Conservation (phyloP, 1,140 invertebrate species). For the Planococcus citri region DNA sequence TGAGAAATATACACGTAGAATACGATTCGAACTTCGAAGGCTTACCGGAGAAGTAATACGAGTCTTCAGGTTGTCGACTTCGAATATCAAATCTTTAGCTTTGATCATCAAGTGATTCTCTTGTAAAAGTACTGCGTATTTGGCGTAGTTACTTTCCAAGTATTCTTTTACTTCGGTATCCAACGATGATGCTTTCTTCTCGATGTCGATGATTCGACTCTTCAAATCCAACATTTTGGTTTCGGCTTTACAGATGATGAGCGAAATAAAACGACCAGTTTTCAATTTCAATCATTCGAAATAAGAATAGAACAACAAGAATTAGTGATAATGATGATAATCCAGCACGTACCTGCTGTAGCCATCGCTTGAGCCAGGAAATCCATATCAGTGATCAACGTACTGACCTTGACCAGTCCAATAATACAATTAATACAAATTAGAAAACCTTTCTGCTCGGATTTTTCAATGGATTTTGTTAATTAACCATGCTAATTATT, state of each 20-base stretch:
- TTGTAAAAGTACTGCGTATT: not conserved
- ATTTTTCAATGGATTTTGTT: too few species aligned
- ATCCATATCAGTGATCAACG: not conserved
- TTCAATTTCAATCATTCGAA: too few species aligned
- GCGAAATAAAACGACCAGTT: too few species aligned
- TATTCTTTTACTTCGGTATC: conserved; percentile 13
- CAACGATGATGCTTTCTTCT: not conserved
- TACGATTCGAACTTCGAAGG: not conserved
- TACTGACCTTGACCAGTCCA: too few species aligned
- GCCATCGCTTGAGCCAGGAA: conserved; percentile 1
- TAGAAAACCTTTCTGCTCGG: too few species aligned
- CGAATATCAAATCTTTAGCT: not conserved
- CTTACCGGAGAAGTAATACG: not conserved
- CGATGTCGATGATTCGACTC: not conserved
- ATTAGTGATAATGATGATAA: not conserved
- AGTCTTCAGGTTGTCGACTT: not conserved
- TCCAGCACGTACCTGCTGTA: not conserved
- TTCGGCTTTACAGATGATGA: not conserved
- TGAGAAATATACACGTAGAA: not conserved
- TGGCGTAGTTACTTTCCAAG: conserved; percentile 5
- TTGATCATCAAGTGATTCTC: conserved; percentile 13
- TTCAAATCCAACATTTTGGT: conserved; percentile 4
- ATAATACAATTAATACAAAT: too few species aligned
- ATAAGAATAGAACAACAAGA: not conserved
- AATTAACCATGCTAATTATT: too few species aligned